Percentiles rank a stretch among this genome's conserved stretches.
Conservation (phyloP, 2,888 invertebrate species). For the Melinaea marsaeus region DNA sequence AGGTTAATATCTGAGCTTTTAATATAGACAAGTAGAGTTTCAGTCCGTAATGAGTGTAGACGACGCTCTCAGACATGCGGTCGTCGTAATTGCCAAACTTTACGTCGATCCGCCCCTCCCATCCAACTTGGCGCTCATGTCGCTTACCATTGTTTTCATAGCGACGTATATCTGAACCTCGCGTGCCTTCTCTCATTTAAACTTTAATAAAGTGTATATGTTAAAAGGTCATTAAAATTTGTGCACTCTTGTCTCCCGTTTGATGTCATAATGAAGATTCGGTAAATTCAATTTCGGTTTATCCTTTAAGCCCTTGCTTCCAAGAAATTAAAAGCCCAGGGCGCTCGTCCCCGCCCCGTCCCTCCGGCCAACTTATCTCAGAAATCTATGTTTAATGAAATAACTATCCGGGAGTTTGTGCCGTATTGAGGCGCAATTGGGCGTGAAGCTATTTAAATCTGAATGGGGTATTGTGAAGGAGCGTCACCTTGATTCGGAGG, state of each 20-base stretch:
- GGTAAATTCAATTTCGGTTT: slow-evolving; percentile 16
- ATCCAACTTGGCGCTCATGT: slow-evolving; percentile 66
- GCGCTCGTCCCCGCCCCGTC: slow-evolving; percentile 34
- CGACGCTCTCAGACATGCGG: slow-evolving; percentile 76
- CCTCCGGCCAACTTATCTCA: slow-evolving; percentile 45
- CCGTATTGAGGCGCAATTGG: slow-evolving; percentile 75
- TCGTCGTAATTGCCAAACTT: slow-evolving; percentile 78
- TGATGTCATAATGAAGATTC: slow-evolving; percentile 18
- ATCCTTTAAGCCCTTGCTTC: slow-evolving; percentile 21
- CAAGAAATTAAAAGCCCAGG: slow-evolving; percentile 30
- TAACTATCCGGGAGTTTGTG: slow-evolving; percentile 68
- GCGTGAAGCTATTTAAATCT: slow-evolving; percentile 78
- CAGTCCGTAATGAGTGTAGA: slow-evolving; percentile 72
- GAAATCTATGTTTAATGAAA: slow-evolving; percentile 71
- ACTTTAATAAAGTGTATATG: slow-evolving; percentile 13
- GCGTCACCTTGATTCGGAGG: slow-evolving; percentile 73
- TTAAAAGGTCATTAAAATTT: slow-evolving; percentile 7
- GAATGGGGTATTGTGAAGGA: slow-evolving; percentile 75
- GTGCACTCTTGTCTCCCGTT: slow-evolving; percentile 9
- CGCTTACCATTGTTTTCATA: slow-evolving; percentile 70
- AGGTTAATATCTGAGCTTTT: slow-evolving; percentile 51
- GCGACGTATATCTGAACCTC: slow-evolving; percentile 52
- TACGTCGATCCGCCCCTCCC: slow-evolving; percentile 57
- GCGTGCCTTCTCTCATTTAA: slow-evolving; percentile 11
- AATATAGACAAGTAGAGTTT: slow-evolving; percentile 72